These are phyloP conservation scores for Oryzias javanicus DNA, from an alignment of 2,113 vertebrate species.

Conservation along the genomic window DNA sequence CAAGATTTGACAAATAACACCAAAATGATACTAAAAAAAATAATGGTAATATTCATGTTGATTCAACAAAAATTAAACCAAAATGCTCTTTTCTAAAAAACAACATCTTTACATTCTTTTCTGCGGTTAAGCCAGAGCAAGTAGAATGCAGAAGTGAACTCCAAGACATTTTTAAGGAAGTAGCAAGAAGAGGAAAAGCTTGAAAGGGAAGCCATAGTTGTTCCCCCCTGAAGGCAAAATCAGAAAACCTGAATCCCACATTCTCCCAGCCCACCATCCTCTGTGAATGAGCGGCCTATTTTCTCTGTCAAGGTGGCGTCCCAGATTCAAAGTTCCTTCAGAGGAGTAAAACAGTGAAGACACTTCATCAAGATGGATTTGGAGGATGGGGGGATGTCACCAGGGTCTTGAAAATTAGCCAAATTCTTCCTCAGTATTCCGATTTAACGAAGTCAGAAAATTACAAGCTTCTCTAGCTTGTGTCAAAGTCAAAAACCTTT, in stretches of 20 bases:
- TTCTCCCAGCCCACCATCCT: slow-evolving; percentile 40
- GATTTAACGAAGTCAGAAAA: no score
- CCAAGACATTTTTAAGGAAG: slow-evolving; percentile 25
- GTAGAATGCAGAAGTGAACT: slow-evolving; percentile 20
- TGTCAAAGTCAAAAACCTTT: no score
- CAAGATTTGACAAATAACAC: no score
- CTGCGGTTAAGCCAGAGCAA: slow-evolving; percentile 8
- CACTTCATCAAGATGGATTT: slow-evolving; percentile 30
- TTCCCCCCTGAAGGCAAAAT: slow-evolving; percentile 51
- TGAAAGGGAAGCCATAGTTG: slow-evolving; percentile 29
- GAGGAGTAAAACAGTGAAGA: slow-evolving; percentile 54
- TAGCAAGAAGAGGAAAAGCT: slow-evolving; percentile 20
- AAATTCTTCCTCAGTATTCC: slow-evolving; percentile 4
- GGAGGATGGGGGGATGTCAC: slow-evolving; percentile 38
- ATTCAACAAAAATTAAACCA: no score
- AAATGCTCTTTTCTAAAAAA: background rate
- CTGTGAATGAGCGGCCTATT: slow-evolving; percentile 70
- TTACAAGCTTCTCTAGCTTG: no score
- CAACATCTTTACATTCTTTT: background rate
- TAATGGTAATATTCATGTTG: no score
- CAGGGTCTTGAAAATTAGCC: slow-evolving; percentile 7
- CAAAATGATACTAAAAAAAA: no score
- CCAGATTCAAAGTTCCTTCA: slow-evolving; percentile 70
- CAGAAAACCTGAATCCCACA: slow-evolving; percentile 43
- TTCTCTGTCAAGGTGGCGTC: slow-evolving; percentile 73